Percentiles rank a stretch among this genome's conserved stretches.
Conservation (phyloP, 2,797 vertebrate species). For the Clarias pachynema region DNA sequence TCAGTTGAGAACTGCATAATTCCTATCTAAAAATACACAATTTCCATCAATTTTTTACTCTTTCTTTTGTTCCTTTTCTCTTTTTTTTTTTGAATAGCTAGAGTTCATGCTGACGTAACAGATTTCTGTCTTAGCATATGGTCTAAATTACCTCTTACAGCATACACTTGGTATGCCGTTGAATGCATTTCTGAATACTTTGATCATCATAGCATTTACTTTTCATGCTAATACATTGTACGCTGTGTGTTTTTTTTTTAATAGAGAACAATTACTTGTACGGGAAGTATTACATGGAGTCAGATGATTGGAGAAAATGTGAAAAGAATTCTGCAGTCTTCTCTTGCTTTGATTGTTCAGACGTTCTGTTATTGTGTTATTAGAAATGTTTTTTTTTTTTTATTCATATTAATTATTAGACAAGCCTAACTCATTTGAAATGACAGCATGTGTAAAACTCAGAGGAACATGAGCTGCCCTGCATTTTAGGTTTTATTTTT, state of each 20-base stretch:
- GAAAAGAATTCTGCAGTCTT: neutral
- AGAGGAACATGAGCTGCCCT: slow-evolving; percentile 45
- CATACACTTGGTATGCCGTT: slow-evolving; percentile 79
- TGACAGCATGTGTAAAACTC: neutral
- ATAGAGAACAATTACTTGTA: slow-evolving; percentile 30
- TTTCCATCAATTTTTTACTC: slow-evolving; percentile 74
- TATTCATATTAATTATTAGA: neutral
- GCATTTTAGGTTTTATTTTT: slow-evolving; percentile 74
- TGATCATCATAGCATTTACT: slow-evolving; percentile 31
- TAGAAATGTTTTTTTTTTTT: neutral
- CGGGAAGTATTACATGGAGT: neutral
- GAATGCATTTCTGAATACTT: slow-evolving; percentile 50
- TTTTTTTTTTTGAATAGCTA: slow-evolving; percentile 37
- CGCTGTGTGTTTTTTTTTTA: slow-evolving; percentile 7
- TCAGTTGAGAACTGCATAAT: slow-evolving; percentile 84
- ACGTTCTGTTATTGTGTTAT: neutral
- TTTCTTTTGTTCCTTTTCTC: slow-evolving; percentile 59
- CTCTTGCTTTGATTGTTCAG: neutral
- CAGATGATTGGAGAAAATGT: neutral
- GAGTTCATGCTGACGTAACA: slow-evolving; percentile 85
- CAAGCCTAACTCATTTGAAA: neutral
- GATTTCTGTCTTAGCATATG: slow-evolving; percentile 92
- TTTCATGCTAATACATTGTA: slow-evolving; percentile 35
- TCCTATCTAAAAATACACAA: slow-evolving; percentile 92
- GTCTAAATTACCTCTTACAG: slow-evolving; percentile 88